Conservation (phyloP, 2,113 vertebrate species). For the Campylorhamphus procurvoides region DNA sequence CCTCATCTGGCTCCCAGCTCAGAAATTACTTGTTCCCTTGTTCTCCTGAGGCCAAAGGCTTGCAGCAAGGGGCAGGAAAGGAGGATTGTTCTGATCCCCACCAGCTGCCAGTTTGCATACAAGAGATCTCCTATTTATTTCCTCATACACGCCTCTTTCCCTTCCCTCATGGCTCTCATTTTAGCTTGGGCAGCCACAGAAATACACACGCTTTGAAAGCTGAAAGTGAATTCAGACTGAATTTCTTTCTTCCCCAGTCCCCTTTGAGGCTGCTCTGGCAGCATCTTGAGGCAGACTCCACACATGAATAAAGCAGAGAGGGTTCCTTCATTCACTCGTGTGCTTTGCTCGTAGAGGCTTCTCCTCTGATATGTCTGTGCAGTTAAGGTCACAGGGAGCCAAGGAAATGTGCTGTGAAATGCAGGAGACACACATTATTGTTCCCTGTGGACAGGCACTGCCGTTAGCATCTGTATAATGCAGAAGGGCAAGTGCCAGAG, state of each 20-base stretch:
- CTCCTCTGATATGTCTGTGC: background rate
- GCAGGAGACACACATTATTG: background rate
- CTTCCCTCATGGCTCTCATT: background rate
- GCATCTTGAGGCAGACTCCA: background rate
- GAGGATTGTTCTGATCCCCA: background rate
- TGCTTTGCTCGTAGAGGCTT: background rate
- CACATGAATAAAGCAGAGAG: constrained; percentile 12
- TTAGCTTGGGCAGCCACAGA: background rate
- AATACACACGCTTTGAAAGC: background rate
- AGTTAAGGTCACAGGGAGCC: constrained; percentile 26
- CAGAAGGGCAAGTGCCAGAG: constrained; percentile 45
- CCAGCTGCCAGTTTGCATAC: background rate
- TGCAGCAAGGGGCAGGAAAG: background rate
- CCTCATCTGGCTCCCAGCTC: background rate
- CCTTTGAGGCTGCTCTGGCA: constrained; percentile 2
- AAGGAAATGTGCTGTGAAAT: constrained; percentile 13
- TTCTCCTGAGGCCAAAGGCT: background rate
- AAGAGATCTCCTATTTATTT: background rate
- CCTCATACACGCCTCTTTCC: background rate
- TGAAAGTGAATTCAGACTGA: background rate
- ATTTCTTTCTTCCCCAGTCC: background rate
- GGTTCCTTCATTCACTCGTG: background rate
- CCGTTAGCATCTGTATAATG: constrained; percentile 19
- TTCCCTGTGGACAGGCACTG: constrained; percentile 14
- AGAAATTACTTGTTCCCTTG: background rate